Percentiles rank a stretch among this genome's conserved stretches.
Evolutionary conservation across 1,140 invertebrate genomes (phyloP).

Genomic region (Nomia melanderi): DNA sequence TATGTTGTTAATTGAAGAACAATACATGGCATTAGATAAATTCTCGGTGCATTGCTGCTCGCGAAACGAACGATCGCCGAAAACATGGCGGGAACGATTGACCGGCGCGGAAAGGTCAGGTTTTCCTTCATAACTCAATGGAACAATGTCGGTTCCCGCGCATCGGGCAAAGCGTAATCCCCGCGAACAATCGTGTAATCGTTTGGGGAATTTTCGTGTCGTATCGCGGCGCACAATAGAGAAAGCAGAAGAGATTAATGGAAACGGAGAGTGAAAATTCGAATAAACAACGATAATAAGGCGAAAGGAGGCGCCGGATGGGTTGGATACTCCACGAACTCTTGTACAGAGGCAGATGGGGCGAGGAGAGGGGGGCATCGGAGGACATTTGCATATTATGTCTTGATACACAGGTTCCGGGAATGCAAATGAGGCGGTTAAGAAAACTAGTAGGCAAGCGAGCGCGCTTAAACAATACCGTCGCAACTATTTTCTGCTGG

Average conservation of each 20-base stretch:
- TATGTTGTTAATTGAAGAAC: too few relatives aligned
- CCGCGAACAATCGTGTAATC: not conserved
- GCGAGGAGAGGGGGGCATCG: not conserved
- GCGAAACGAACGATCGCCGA: too few relatives aligned
- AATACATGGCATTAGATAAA: too few relatives aligned
- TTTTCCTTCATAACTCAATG: too few relatives aligned
- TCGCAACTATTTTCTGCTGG: conserved; percentile 35
- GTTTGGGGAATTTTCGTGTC: not conserved
- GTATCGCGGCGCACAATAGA: conserved; percentile 18
- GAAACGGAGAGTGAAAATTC: conserved; percentile 39
- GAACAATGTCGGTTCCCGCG: not conserved
- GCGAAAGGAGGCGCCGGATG: conserved; percentile 42
- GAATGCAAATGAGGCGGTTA: conserved; percentile 50
- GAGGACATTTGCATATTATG: conserved; percentile 48
- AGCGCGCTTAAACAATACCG: conserved; percentile 43
- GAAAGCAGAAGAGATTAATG: conserved; percentile 51
- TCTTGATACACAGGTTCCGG: conserved; percentile 48
- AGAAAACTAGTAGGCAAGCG: conserved; percentile 49
- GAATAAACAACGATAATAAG: conserved; percentile 46
- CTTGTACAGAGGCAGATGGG: not conserved
- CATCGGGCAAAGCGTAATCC: not conserved
- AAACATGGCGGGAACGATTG: too few relatives aligned
- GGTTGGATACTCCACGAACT: not conserved
- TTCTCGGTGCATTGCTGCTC: too few relatives aligned
- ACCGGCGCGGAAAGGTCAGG: too few relatives aligned